A percentile compares a stretch with the other conserved stretches of the same genome.
Evolutionary conservation across 2,113 vertebrate genomes (phyloP).

Genomic region (Gopherus flavomarginatus): DNA sequence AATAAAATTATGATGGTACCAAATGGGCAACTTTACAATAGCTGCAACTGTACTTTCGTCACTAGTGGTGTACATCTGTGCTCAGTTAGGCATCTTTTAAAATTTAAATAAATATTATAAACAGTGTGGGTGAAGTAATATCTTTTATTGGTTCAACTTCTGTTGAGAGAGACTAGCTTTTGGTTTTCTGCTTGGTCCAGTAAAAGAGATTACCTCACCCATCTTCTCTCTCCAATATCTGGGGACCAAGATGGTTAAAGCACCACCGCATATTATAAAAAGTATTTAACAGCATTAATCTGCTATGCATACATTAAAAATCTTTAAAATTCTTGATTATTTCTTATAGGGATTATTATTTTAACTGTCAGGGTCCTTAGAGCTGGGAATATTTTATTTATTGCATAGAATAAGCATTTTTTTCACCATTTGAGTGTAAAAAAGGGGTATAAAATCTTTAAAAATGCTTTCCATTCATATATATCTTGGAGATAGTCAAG

Average conservation of each 20-base stretch:
- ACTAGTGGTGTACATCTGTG: neutral
- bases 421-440: neutral
- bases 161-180: too few species aligned
- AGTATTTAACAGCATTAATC: neutral
- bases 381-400: neutral
- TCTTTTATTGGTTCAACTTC: too few species aligned
- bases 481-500: neutral
- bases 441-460: neutral
- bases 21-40: neutral
- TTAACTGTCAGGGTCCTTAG: neutral
- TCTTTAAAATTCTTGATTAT: neutral
- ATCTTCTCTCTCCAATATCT: too few species aligned
- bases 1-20: neutral
- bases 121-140: neutral
- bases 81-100: neutral
- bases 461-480: neutral
- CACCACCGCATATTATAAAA: neutral
- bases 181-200: too few species aligned
- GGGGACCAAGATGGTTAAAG: too few species aligned
- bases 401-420: accelerated
- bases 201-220: too few species aligned
- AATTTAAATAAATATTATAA: neutral
- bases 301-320: neutral
- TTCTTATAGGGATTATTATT: neutral
- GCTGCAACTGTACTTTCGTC: neutral